A percentile compares a stretch with the other conserved stretches of the same genome.
These are phyloP conservation scores for Microcebus griseorufus DNA, from an alignment of 2,113 vertebrate genomes.

Conservation along the genomic window DNA sequence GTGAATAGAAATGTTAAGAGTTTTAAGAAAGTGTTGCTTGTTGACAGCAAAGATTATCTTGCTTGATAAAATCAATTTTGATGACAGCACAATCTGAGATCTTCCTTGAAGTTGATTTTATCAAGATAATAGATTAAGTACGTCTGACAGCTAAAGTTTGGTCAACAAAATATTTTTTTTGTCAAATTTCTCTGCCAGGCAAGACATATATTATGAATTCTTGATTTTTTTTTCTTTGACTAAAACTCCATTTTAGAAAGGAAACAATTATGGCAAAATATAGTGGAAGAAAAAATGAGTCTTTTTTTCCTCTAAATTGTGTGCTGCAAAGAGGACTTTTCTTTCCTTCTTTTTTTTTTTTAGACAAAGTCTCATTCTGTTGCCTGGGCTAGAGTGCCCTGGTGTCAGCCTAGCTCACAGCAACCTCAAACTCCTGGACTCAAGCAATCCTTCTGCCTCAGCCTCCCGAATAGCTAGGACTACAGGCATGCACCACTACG, in stretches of 20 bases:
- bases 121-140: slow-evolving; percentile 69
- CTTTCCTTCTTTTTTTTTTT: background rate
- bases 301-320: background rate
- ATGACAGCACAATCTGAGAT: slow-evolving; percentile 62
- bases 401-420: too few relatives aligned
- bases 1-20: background rate
- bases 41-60: slow-evolving; percentile 25
- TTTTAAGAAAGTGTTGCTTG: slow-evolving; percentile 19
- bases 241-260: slow-evolving; percentile 14
- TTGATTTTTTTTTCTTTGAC: slow-evolving; percentile 9
- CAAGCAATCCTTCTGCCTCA: too few relatives aligned
- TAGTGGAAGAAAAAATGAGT: background rate
- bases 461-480: too few relatives aligned
- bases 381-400: too few relatives aligned
- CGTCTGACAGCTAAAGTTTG: slow-evolving; percentile 58
- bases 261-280: slow-evolving; percentile 26
- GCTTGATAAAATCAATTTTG: slow-evolving; percentile 66
- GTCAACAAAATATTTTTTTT: slow-evolving; percentile 57
- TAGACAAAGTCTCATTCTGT: too few relatives aligned
- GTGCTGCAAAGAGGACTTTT: slow-evolving; percentile 7
- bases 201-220: background rate
- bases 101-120: slow-evolving; percentile 68
- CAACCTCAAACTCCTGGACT: too few relatives aligned
- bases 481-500: too few relatives aligned
- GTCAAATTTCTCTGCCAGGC: slow-evolving; percentile 41